A percentile compares a stretch with the other conserved stretches of the same genome.
Evolutionary conservation across 1,140 invertebrate genomes (phyloP).

Genomic region (Steinernema khuongi): DNA sequence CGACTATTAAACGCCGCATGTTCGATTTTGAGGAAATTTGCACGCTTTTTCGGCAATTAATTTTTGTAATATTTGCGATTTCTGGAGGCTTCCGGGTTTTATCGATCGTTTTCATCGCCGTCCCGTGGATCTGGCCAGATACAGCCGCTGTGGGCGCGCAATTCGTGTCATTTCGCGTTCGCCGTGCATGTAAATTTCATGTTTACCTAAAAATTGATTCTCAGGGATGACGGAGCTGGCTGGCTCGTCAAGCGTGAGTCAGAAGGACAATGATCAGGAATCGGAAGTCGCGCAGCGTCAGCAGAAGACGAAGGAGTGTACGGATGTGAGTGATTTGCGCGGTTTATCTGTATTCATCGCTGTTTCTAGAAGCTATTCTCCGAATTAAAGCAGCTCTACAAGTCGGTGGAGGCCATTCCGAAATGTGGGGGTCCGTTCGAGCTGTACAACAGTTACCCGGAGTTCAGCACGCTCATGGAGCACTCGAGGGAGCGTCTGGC

Average conservation of each 20-base stretch:
- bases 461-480: background rate
- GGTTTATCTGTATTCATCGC: background rate
- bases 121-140: background rate
- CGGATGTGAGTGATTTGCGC: background rate
- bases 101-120: background rate
- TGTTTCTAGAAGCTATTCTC: background rate
- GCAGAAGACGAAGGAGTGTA: background rate
- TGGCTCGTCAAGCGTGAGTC: background rate
- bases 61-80: background rate
- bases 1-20: background rate
- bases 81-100: background rate
- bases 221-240: background rate
- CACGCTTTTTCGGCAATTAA: background rate
- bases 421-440: background rate
- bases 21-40: conserved; percentile 13
- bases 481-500: background rate
- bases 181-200: background rate
- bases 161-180: background rate
- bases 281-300: background rate
- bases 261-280: background rate
- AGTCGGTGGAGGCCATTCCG: background rate
- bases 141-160: background rate
- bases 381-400: background rate
- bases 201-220: conserved; percentile 10
- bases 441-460: background rate